A percentile compares a stretch with the other conserved stretches of the same genome.
phyloP scores from a whole-genome alignment of 2,888 invertebrate species.

The Papilio gigon region DNA sequence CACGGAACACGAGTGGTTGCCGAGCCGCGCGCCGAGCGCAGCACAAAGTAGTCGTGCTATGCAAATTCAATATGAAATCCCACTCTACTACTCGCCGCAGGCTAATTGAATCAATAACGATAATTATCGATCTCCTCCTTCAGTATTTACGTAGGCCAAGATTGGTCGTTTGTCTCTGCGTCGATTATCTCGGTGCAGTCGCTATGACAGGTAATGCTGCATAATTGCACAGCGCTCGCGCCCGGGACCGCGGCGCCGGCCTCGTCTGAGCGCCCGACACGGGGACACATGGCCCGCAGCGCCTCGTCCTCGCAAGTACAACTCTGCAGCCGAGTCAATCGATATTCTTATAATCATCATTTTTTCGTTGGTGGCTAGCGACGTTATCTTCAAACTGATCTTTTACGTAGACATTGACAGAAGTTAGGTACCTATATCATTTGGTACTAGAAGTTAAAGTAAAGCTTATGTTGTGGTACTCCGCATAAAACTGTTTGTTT shows the following conservation, averaged over 20 bases:
- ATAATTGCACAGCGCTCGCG: conserved; percentile 17
- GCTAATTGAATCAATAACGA: conserved; percentile 10
- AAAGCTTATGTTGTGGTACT: background rate
- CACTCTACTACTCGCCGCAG: too few species aligned
- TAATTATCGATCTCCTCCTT: background rate
- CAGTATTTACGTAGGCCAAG: conserved; percentile 23
- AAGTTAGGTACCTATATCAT: background rate
- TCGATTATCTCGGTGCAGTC: background rate
- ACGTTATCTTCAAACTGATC: too few species aligned
- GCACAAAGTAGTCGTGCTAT: background rate
- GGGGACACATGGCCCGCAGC: background rate
- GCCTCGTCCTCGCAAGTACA: background rate
- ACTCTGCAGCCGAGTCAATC: background rate
- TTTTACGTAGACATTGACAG: background rate
- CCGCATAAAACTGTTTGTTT: background rate
- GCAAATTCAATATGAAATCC: background rate
- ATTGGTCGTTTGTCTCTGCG: conserved; percentile 26
- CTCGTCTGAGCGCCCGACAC: background rate
- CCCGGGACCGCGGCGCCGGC: background rate
- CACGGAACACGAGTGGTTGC: too few species aligned
- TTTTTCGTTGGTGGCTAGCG: too few species aligned
- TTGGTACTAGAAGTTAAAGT: background rate
- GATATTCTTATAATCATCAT: background rate
- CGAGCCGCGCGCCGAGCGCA: too few species aligned
- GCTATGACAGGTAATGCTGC: conserved; percentile 11